Percentiles rank a stretch among this genome's conserved stretches.
Conservation (phyloP, 1,140 invertebrate genomes). For the Listronotus bonariensis region DNA sequence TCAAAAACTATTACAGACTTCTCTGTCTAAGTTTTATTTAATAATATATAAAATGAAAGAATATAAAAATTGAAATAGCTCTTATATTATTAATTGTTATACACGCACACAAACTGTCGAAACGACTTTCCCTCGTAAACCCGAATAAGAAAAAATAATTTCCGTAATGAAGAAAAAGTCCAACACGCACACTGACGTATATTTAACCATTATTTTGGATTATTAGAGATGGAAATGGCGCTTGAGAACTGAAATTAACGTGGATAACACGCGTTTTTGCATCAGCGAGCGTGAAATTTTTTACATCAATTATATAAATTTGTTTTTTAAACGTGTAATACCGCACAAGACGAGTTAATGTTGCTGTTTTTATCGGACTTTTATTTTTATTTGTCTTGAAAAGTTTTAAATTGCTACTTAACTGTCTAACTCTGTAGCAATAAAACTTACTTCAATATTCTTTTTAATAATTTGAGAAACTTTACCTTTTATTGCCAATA, state of each 20-base stretch:
- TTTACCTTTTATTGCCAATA: no score
- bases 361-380: background rate
- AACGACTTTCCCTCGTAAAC: background rate
- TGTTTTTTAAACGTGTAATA: slow-evolving; percentile 5
- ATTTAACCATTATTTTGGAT: slow-evolving; percentile 20
- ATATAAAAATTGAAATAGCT: no score
- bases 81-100: no score
- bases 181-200: slow-evolving; percentile 3
- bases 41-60: no score
- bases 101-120: no score
- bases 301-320: slow-evolving; percentile 5
- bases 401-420: no score
- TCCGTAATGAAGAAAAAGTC: slow-evolving; percentile 10
- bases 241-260: slow-evolving; percentile 3
- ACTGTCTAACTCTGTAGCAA: no score
- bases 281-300: slow-evolving; percentile 6
- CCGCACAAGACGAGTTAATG: background rate
- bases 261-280: slow-evolving; percentile 9
- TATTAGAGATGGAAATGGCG: slow-evolving; percentile 8
- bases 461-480: no score
- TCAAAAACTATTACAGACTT: no score
- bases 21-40: no score
- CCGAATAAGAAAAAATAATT: slow-evolving; percentile 6
- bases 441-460: no score
- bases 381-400: no score